Conservation (phyloP, 2,888 invertebrate genomes). For the Dasysyrphus tricinctus region DNA sequence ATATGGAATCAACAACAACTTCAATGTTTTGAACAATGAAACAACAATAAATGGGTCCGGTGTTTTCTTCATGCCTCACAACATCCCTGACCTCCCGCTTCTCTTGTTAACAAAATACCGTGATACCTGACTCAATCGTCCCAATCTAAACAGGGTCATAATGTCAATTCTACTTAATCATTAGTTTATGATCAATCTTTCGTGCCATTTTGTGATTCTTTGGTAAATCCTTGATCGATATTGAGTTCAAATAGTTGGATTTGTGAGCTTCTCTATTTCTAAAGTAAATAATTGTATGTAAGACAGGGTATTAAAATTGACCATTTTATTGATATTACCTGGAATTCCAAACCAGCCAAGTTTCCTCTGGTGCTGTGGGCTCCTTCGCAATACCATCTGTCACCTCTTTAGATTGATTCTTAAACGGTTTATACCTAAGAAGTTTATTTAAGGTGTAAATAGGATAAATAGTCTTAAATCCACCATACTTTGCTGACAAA, state of each 20-base stretch:
- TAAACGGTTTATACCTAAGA: slow-evolving; percentile 49
- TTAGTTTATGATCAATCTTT: slow-evolving; percentile 5
- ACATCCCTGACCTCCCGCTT: no score
- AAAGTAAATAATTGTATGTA: not conserved
- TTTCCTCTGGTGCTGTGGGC: slow-evolving; percentile 18
- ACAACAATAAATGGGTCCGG: no score
- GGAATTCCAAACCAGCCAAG: slow-evolving; percentile 19
- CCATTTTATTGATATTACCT: not conserved
- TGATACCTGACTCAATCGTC: no score
- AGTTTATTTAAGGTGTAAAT: slow-evolving; percentile 67
- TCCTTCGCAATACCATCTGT: not conserved
- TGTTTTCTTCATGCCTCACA: no score
- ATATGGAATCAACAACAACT: no score
- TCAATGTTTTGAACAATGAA: no score
- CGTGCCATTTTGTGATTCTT: slow-evolving; percentile 14
- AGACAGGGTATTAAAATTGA: not conserved
- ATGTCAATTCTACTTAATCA: not conserved
- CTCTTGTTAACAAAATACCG: no score
- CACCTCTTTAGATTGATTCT: not conserved
- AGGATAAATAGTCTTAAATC: slow-evolving; percentile 64
- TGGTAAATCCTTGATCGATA: slow-evolving; percentile 4
- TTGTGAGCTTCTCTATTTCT: slow-evolving; percentile 30
- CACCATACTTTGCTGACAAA: slow-evolving; percentile 66
- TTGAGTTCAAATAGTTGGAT: slow-evolving; percentile 2
- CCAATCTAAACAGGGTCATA: no score